Evolutionary conservation across 2,797 vertebrate genomes (phyloP), one percentile per base, ranked within the genome.

Genomic region (Chelmon rostratus): DNA sequence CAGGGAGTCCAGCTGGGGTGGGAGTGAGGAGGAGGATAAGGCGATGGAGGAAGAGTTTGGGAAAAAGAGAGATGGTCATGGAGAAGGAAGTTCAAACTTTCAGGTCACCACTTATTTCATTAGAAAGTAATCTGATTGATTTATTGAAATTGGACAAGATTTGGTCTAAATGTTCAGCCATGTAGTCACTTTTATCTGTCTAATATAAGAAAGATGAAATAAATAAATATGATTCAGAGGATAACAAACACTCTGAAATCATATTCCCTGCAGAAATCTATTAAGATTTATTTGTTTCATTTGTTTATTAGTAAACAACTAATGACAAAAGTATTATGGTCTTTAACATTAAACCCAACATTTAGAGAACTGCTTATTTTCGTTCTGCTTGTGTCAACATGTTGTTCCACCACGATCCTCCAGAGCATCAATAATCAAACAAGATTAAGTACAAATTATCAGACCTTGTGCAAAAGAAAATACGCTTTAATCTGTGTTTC

Each of bases 1-100:
- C 49, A 78, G 67, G 61, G 70, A 81, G 78, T 81, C 82, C 84
- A 86, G 81, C 81, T 83, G 85, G 75, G 81, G 23, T 5, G 46
- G 59, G 38, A 65, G 78, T 77, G 52, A 50, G 42, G 47, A 16
- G 3, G 35, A 47, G 4, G 21, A 66, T 15, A 38, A n/a, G 53
- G 37, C 0, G 18, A 46, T 12, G 28, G 8, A 49, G n/a, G 12
- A 21, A 47, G 25, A 52, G n/a, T n/a, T n/a, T n/a, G n/a, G n/a
- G n/a, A n/a, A n/a, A n/a, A 1, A 6, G 33, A 38, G 23, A 18
- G 7, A 42, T 6, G 18, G 33, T 16, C 8, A 0, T 6, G 16
- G n/a, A 63, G 42, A 6, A 54, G 65, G 58, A 76, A 71, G 70
- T 64, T 61, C 63, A 40, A 31, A 31, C 25, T 49, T 57, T 15